Evolutionary conservation across 2,888 invertebrate species (phyloP).

Genomic region (Oscheius onirici): DNA sequence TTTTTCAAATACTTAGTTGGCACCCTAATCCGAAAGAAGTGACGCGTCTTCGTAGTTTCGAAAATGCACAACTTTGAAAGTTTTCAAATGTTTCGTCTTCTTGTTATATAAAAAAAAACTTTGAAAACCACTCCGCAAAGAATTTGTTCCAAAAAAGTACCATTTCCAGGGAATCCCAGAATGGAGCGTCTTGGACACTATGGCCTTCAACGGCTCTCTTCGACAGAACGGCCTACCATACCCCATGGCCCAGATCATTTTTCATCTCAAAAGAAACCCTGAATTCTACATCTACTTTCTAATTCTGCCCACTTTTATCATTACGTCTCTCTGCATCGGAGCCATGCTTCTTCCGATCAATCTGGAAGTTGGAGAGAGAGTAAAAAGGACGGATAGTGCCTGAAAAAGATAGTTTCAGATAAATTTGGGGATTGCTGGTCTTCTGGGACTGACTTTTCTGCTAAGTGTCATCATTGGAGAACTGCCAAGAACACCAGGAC

Average conservation of each 20-base stretch:
- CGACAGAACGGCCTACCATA: neutral
- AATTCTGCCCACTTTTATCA: constrained; percentile 13
- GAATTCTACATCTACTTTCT: constrained; percentile 10
- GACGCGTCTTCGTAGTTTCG: too few relatives aligned
- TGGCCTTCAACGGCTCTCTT: neutral
- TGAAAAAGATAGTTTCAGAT: neutral
- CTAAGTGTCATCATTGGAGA: constrained; percentile 12
- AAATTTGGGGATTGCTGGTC: constrained; percentile 18
- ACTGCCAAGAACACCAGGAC: constrained; percentile 5
- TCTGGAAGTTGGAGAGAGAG: constrained; percentile 5
- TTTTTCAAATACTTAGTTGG: too few relatives aligned
- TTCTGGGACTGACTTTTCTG: constrained; percentile 14
- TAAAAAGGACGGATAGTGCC: neutral
- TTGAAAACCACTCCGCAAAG: too few relatives aligned
- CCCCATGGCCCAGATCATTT: neutral
- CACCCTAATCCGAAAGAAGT: too few relatives aligned
- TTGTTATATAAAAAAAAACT: too few relatives aligned
- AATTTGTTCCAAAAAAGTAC: too few relatives aligned
- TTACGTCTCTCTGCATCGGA: constrained; percentile 2
- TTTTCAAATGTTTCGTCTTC: too few relatives aligned
- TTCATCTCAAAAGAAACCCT: neutral
- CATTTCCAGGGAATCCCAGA: constrained; percentile 4
- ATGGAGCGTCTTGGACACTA: constrained; percentile 1
- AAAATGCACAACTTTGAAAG: too few relatives aligned
- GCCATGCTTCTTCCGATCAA: constrained; percentile 4